Base-by-base conservation (phyloP, 2,113 vertebrate genomes). In the Pseudonaja textilis region DNA sequence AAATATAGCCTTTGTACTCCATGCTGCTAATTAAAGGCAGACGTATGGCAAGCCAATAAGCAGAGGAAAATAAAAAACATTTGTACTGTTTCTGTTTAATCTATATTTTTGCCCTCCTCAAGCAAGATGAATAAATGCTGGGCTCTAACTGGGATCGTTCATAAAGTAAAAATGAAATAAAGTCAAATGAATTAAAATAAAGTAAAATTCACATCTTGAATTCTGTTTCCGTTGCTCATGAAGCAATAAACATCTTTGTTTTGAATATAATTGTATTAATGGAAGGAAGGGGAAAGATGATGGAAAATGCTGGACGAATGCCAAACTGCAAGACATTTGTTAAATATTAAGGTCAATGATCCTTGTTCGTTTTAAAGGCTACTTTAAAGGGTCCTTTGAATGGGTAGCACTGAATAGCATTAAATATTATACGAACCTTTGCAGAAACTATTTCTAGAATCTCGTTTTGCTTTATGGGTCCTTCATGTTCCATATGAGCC, bases 1-100 rank as follows among this genome's bases (percentile, higher is more conserved):
- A 97, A 98, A 94, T 96, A 95, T 91, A 94, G 95, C 96, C 97
- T 98, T 97, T 97, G 97, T 98, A 94, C 97, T 96, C 96, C 39
- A 12, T 4, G 0, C 89, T 95, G 97, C 97, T 99, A 99, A 99
- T 99, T 98, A 98, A 97, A 99, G 98, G 97, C 98, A 98, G 98
- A 96, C 97, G 93, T 96, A 94, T 93, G 98, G 98, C 97, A 96
- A 93, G 96, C 97, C 95, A 96, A 97, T 95, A 95, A 96, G 97
- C 85, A 97, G 93, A 94, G 96, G 96, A 98, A 98, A 98, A 98
- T 97, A 98, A 97, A 98, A 99, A 99, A 97, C 98, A 98, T 97
- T 99, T 96, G 97, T 98, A 97, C 97, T 96, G 93, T 92, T 81
- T 95, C 98, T 98, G 98, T 97, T 98, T 98, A 98, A 97, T 98